Evolutionary conservation across 2,888 invertebrate genomes (phyloP).

Genomic region (Dyspetes luteomarginatus): DNA sequence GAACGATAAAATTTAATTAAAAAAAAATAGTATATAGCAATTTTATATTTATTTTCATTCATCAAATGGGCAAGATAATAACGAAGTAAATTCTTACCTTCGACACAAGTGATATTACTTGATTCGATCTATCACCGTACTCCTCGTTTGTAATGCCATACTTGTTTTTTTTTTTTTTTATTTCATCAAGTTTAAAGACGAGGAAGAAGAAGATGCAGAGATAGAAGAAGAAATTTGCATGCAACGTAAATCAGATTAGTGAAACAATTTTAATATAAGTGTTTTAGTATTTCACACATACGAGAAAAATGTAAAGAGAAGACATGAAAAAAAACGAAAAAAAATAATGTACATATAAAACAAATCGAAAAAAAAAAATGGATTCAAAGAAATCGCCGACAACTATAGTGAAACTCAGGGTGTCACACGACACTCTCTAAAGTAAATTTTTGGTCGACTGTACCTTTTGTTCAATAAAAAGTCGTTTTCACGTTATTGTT

Average conservation of each 20-base stretch:
- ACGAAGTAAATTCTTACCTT: constrained; percentile 73
- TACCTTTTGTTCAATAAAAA: too few relatives aligned
- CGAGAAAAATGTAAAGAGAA: constrained; percentile 15
- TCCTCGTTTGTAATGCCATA: constrained; percentile 73
- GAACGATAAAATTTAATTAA: constrained; percentile 3
- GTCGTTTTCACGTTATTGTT: too few relatives aligned
- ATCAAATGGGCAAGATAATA: not conserved
- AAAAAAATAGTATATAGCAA: constrained; percentile 19
- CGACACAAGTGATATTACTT: constrained; percentile 45
- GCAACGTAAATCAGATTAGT: constrained; percentile 73
- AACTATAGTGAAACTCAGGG: constrained; percentile 26
- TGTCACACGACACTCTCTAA: too few relatives aligned
- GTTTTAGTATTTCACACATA: constrained; percentile 66
- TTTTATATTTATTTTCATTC: not conserved
- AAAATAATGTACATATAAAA: constrained; percentile 25
- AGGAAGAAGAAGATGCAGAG: constrained; percentile 24
- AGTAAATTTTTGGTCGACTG: too few relatives aligned
- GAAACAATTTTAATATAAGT: constrained; percentile 5
- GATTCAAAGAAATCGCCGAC: not conserved
- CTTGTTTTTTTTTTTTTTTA: constrained; percentile 71
- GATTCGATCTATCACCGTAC: constrained; percentile 41
- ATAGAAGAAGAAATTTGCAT: constrained; percentile 71
- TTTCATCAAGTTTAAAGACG: too few relatives aligned
- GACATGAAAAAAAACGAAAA: constrained; percentile 16
- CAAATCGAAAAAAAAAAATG: not conserved